Evolutionary conservation across 2,888 invertebrate species (phyloP), one percentile per base, ranked within the genome.

Genomic region (Agonopterix arenella): DNA sequence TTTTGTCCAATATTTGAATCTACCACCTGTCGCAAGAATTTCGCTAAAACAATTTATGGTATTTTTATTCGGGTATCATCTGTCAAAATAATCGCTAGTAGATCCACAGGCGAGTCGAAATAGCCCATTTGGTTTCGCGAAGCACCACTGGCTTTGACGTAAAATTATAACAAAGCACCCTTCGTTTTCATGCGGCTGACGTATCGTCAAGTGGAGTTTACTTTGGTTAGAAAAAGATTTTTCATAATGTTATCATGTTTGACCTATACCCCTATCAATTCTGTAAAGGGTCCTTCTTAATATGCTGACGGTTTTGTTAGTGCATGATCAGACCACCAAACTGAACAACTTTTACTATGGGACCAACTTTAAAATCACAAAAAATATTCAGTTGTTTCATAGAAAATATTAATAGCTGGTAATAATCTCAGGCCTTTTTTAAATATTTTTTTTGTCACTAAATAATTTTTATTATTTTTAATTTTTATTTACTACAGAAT

Each of bases 131-230:
- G 59, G 64, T 61, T 57, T 60, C 60, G 58, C 59, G 57, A 65
- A 74, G 70, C 66, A 57, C 58, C 61, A 53, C 63, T 77, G 77
- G 55, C 53, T 64, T 66, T 76, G 78, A 78, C 77, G 64, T 65
- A 57, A 58, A 61, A 62, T 59, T 67, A 71, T 70, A 70, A 64
- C 59, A 49, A 60, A 68, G 62, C 54, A 50, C 55, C 52, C 55
- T 64, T 60, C 58, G 57, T 63, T 59, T 57, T 61, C 61, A 63
- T 48, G 8, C 38, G 37, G 37, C 11, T 38, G 48, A 44, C 48
- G 44, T 37, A 44, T 44, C 8, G 44, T 10, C 36, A 28, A 28
- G 28, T 28, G 5, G 28, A 28, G 36, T 13, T 43, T 13, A 47
- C 42, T 62, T 59, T 61, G 58, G 56, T 56, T 44, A 16, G 11